A percentile compares a stretch with the other conserved stretches of the same genome.
These are phyloP conservation scores for Phrixothrix hirtus DNA, from an alignment of 2,888 invertebrate genomes.

Conservation along the genomic window DNA sequence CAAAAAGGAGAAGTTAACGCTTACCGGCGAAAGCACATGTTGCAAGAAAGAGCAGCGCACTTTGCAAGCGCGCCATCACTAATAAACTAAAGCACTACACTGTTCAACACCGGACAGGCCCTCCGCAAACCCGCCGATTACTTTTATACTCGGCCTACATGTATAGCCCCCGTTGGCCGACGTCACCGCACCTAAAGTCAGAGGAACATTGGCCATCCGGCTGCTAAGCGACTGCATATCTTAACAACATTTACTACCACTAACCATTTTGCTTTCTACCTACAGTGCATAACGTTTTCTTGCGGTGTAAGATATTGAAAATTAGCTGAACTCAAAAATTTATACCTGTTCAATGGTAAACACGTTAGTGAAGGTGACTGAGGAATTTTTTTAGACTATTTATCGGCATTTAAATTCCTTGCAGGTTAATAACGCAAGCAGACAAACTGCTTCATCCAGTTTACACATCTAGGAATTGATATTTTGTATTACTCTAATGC, in stretches of 20 bases:
- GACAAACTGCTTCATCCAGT: not conserved
- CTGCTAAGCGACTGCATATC: constrained; percentile 43
- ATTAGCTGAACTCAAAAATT: not conserved
- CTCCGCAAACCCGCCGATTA: constrained; percentile 49
- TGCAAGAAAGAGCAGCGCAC: constrained; percentile 50
- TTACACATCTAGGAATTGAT: not conserved
- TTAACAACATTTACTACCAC: constrained; percentile 23
- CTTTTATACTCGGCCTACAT: constrained; percentile 57
- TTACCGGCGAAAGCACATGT: constrained; percentile 51
- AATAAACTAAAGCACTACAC: constrained; percentile 50
- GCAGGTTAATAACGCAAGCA: constrained; percentile 19
- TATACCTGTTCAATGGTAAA: not conserved
- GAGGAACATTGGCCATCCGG: constrained; percentile 48
- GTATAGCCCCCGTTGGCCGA: constrained; percentile 52
- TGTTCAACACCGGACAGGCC: constrained; percentile 54
- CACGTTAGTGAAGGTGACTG: not conserved
- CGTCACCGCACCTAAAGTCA: constrained; percentile 49
- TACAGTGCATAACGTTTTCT: constrained; percentile 20
- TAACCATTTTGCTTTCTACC: constrained; percentile 17
- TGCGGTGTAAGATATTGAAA: too few relatives aligned
- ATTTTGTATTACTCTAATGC: not conserved
- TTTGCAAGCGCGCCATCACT: constrained; percentile 53
- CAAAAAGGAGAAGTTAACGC: constrained; percentile 33
- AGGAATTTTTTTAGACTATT: not conserved
- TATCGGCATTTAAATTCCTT: constrained; percentile 8